phyloP scores from a whole-genome alignment of 2,113 vertebrate species.

The Maccullochella peelii region DNA sequence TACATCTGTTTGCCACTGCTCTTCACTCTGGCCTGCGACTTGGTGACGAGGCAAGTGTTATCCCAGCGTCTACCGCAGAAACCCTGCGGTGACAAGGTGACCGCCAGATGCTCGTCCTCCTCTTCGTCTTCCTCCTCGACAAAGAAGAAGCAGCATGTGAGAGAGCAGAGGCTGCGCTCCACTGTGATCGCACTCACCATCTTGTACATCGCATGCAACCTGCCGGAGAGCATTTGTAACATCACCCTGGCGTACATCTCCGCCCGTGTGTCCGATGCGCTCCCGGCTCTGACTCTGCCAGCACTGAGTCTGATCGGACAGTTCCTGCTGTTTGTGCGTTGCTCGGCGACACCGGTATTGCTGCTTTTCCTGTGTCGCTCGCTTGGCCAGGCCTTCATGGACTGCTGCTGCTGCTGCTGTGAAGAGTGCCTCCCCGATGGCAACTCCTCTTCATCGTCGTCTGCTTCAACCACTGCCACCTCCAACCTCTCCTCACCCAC shows the following conservation, averaged over 20 bases:
- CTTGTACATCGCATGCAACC: conserved; percentile 87
- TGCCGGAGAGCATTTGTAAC: conserved; percentile 90
- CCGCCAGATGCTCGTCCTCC: conserved; percentile 61
- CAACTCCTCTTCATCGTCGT: conserved; percentile 56
- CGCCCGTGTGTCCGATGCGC: conserved; percentile 77
- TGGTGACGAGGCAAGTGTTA: conserved; percentile 89
- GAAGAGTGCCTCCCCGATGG: conserved; percentile 83
- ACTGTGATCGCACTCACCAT: conserved; percentile 87
- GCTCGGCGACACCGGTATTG: conserved; percentile 88
- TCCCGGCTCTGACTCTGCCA: conserved; percentile 77
- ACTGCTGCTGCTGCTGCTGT: conserved; percentile 98
- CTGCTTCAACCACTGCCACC: conserved; percentile 63
- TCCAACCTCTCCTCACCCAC: conserved; percentile 71
- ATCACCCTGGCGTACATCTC: conserved; percentile 89
- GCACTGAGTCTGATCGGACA: conserved; percentile 89
- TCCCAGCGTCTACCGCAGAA: conserved; percentile 53
- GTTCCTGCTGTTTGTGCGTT: conserved; percentile 92
- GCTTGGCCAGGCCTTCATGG: conserved; percentile 93
- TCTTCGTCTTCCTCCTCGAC: conserved; percentile 33
- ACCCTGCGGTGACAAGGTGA: conserved; percentile 22
- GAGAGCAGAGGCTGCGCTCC: conserved; percentile 85
- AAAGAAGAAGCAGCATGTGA: conserved; percentile 79
- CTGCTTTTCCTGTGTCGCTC: conserved; percentile 91
- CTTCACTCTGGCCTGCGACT: conserved; percentile 92
- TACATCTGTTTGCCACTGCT: conserved; percentile 96